These are phyloP conservation scores for Rhagonycha fulva DNA, from an alignment of 2,888 invertebrate species.

Conservation along the genomic window DNA sequence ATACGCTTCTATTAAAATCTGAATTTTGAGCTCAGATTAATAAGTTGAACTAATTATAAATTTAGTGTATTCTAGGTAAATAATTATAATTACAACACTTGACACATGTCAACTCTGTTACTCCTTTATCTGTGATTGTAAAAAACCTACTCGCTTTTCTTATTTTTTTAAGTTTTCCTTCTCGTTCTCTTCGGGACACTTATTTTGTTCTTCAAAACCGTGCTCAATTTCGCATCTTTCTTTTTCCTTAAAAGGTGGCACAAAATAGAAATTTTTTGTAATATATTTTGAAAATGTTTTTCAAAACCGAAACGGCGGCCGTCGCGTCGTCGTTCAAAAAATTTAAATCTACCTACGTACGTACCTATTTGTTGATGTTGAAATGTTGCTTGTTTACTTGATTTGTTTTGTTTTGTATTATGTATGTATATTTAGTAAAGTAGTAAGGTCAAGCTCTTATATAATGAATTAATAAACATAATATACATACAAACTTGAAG, in stretches of 20 bases:
- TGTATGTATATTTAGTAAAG: neutral
- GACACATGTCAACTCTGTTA: slow-evolving; percentile 29
- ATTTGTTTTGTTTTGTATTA: neutral
- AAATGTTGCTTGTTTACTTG: neutral
- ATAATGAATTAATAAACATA: neutral
- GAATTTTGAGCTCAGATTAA: slow-evolving; percentile 4
- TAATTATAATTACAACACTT: neutral
- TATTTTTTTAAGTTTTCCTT: neutral
- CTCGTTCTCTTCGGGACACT: neutral
- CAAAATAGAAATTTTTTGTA: neutral
- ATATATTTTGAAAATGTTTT: too few species aligned
- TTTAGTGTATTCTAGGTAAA: slow-evolving; percentile 22
- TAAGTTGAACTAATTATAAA: slow-evolving; percentile 17
- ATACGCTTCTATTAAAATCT: slow-evolving; percentile 11
- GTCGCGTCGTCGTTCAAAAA: too few species aligned
- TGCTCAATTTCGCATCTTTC: neutral
- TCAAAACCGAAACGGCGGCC: too few species aligned
- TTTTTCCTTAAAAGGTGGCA: neutral
- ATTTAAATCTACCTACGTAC: too few species aligned
- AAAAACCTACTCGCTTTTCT: slow-evolving; percentile 17
- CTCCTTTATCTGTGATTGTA: slow-evolving; percentile 34
- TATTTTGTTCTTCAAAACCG: neutral
- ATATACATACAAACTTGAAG: neutral
- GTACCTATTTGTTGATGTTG: neutral
- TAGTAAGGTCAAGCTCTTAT: neutral